Base-by-base conservation (phyloP, 2,113 vertebrate genomes). In the Poeciliopsis retropinna region DNA sequence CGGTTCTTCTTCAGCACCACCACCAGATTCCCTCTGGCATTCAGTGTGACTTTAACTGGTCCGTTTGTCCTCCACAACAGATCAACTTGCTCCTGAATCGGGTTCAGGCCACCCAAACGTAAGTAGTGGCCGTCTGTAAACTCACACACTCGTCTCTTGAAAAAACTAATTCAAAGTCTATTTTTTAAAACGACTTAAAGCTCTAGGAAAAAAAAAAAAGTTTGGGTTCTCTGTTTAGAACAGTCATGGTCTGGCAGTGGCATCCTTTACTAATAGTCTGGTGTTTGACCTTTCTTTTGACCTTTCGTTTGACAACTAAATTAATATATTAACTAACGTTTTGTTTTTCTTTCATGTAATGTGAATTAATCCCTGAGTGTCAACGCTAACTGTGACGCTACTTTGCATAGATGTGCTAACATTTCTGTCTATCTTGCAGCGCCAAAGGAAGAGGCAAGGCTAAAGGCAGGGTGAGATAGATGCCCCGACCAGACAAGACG, bases 371-470 rank as follows among this genome's bases (percentile, higher is more conserved):
- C 12, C 3, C 41, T 5, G 41, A 44, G 4, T 44, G 41, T 44
- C 14, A 17, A 44, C 4, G 15, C 41, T 44, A 17, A 44, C 41
- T 44, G 41, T 17, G 15, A 39, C 4, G 12, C 32, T 34, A 34
- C 8, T 39, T 39, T 13, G 11, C 0, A 12, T 39, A 39, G 11
- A 44, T 29, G 60, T 30, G 61, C 51, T 31, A 19, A 32, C 34
- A 5, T 66, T 57, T 82, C n/a, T 71, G 30, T 83, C 76, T 74
- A 57, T 65, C 29, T 64, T 60, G 17, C 91, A 94, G 94, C 39
- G 86, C 88, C 87, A 94, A 94, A 86, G 93, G 93, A 86, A 90
- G 94, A 81, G 93, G 92, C 66, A 94, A 94, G 85, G 85, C 72
- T 85, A 94, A 94, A 80, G 88, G 87, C 63, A 80, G 92, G 84